Percentiles rank a stretch among this genome's conserved stretches.
Evolutionary conservation across 2,888 invertebrate species (phyloP).

Genomic region (Troglohyphantes excavatus): DNA sequence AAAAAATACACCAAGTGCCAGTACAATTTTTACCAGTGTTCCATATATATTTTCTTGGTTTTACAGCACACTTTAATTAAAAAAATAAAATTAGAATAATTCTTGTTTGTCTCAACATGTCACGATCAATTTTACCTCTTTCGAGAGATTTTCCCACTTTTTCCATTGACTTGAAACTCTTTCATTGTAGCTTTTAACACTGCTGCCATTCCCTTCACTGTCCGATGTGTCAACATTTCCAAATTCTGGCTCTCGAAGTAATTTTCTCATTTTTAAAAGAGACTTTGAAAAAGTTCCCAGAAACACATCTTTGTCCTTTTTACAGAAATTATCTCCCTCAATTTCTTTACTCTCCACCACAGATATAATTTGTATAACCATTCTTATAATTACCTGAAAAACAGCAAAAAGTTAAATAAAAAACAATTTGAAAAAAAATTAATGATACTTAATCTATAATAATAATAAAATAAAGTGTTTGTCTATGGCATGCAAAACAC

Average conservation of each 20-base stretch:
- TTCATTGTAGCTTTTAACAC: neutral
- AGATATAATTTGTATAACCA: conserved; percentile 61
- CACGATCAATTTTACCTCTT: conserved; percentile 23
- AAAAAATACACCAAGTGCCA: neutral
- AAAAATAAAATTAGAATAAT: too few species aligned
- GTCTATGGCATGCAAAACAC: too few species aligned
- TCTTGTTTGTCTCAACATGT: too few species aligned
- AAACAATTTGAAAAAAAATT: too few species aligned
- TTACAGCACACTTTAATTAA: neutral
- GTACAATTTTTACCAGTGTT: neutral
- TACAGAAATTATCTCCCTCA: neutral
- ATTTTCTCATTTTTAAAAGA: conserved; percentile 56
- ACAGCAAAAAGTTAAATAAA: too few species aligned
- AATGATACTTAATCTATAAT: too few species aligned
- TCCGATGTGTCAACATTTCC: neutral
- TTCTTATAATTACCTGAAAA: conserved; percentile 52
- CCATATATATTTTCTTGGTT: neutral
- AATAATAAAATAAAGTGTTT: too few species aligned
- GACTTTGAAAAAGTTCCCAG: conserved; percentile 36
- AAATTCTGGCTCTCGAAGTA: conserved; percentile 39
- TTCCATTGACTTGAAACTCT: conserved; percentile 27
- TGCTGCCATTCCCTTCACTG: neutral
- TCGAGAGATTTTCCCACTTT: conserved; percentile 35
- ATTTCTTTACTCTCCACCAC: conserved; percentile 35
- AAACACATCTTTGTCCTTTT: conserved; percentile 23